Evolutionary conservation across 2,888 invertebrate species (phyloP), one percentile per base, ranked within the genome.

Genomic region (Platynereis dumerilii): DNA sequence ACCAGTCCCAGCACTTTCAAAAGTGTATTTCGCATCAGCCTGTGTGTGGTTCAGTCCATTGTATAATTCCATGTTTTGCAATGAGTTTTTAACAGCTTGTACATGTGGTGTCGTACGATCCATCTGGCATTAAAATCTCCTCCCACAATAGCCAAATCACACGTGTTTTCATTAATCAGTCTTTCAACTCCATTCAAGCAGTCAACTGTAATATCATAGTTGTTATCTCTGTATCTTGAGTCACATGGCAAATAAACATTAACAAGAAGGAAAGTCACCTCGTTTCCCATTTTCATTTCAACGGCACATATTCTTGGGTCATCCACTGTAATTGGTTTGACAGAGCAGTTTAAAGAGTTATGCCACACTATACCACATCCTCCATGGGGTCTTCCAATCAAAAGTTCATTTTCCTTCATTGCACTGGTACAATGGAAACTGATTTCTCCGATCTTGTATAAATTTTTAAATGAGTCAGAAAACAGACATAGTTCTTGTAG

Each of bases 171-270:
- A 34, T 34, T 34, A 7, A 34, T 34, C 5, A 34, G 34, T 12
- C 5, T 12, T 34, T 5, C 34, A 34, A 34, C 12, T 5, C 12
- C 12, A 34, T 34, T 34, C 34, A 34, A 7, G 5, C 7, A 7
- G 34, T 34, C 34, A 34, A 34, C 12, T 7, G 34, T 34, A 5
- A 34, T 34, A 12, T 34, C 7, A 34, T 34, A 34, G 7, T 34
- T 34, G 12, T 12, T 34, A 12, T 34, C 34, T 34, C 12, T 34
- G 12, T 12, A 48, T n/a, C 48, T 10, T n/a, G n/a, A n/a, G n/a
- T 48, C 48, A 48, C 48, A 48, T 48, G 48, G 48, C n/a, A 48
- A 20, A n/a, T 48, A 48, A 20, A 48, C 48, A 48, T 22, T 20
- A 20, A 48, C 48, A 12, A 48, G 5, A n/a, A 48, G 22, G 7